These are phyloP conservation scores for Chelonoidis abingdonii DNA, from an alignment of 2,113 vertebrate genomes.

Conservation along the genomic window DNA sequence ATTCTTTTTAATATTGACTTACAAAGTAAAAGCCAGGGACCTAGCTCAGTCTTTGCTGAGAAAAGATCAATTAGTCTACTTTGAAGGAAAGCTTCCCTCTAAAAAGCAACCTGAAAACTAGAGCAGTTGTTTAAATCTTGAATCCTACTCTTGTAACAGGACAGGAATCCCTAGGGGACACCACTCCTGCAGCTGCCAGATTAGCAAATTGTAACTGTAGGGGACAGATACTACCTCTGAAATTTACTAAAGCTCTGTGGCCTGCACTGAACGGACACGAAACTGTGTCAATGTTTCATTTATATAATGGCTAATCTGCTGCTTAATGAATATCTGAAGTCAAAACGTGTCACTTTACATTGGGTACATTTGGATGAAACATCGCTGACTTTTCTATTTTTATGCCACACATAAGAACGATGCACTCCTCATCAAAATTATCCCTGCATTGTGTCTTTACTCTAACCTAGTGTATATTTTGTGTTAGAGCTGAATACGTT, in stretches of 20 bases:
- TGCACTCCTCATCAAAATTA: background rate
- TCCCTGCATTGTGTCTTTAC: background rate
- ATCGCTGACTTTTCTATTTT: background rate
- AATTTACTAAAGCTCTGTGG: background rate
- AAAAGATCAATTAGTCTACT: conserved; percentile 33
- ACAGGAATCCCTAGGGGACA: background rate
- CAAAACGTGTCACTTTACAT: background rate
- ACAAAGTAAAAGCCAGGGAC: conserved; percentile 24
- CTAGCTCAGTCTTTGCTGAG: conserved; percentile 35
- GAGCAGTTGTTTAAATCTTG: conserved; percentile 30
- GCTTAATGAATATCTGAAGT: background rate
- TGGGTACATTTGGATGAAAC: background rate
- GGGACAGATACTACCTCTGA: background rate
- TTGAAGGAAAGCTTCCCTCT: conserved; percentile 22
- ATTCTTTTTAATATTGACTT: conserved; percentile 46
- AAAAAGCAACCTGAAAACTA: conserved; percentile 20
- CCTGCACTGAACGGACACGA: background rate
- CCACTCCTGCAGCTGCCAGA: background rate
- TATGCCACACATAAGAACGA: accelerated
- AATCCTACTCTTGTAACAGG: background rate
- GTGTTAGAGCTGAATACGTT: background rate
- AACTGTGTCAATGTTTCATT: background rate
- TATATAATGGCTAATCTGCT: background rate
- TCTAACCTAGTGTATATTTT: background rate
- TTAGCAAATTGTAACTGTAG: conserved; percentile 7